A percentile compares a stretch with the other conserved stretches of the same genome.
Evolutionary conservation across 2,113 vertebrate species (phyloP).

Genomic region (Corynorhinus townsendii): DNA sequence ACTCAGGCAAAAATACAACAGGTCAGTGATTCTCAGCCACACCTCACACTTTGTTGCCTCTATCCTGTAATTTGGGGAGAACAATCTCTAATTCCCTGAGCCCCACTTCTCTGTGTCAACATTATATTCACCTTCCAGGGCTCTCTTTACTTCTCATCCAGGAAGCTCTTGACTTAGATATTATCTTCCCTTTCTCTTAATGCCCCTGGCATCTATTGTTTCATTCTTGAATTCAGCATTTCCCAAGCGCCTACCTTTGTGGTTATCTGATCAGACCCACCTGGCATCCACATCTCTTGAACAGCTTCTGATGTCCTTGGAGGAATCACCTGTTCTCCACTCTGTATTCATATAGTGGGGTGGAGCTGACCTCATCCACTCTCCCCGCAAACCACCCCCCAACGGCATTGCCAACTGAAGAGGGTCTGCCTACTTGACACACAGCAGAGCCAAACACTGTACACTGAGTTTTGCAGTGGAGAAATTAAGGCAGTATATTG

Average conservation of each 20-base stretch:
- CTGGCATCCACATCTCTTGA: not conserved
- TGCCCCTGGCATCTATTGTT: not conserved
- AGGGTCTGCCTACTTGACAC: not conserved
- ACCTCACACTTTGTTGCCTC: not conserved
- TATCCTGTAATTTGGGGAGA: not conserved
- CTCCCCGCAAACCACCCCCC: too few relatives aligned
- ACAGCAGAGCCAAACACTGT: not conserved
- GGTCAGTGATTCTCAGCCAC: not conserved
- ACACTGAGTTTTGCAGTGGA: not conserved
- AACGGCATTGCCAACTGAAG: too few relatives aligned
- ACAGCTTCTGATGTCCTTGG: not conserved
- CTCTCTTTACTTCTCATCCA: not conserved
- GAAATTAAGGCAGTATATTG: not conserved
- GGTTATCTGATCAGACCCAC: not conserved
- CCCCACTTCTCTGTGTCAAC: not conserved
- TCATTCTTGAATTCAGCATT: not conserved
- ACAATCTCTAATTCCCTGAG: not conserved
- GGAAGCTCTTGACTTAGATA: not conserved
- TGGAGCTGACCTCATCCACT: not conserved
- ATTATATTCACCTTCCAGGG: not conserved
- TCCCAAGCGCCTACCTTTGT: not conserved
- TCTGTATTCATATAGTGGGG: not conserved
- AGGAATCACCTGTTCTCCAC: not conserved
- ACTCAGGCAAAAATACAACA: not conserved
- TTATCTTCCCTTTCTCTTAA: not conserved